A percentile compares a stretch with the other conserved stretches of the same genome.
phyloP scores from a whole-genome alignment of 2,113 vertebrate species.

The Corvus moneduloides region DNA sequence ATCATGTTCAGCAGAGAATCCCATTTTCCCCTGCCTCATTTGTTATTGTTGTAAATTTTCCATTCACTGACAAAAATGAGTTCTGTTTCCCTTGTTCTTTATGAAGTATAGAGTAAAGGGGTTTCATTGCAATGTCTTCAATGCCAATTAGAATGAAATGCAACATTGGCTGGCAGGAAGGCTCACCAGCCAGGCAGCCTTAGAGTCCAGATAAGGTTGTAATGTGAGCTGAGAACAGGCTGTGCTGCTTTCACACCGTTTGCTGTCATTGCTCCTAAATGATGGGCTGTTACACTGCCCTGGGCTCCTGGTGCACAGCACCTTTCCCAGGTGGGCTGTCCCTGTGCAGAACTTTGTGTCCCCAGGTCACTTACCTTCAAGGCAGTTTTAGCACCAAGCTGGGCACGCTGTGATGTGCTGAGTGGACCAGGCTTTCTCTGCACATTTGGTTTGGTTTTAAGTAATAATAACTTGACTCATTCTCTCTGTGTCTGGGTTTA shows the following conservation, averaged over 20 bases:
- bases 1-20: not conserved
- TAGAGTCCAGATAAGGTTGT: not conserved
- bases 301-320: not conserved
- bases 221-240: not conserved
- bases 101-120: not conserved
- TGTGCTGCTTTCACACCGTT: not conserved
- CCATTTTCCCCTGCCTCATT: not conserved
- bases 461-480: not conserved
- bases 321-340: not conserved
- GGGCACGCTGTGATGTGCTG: not conserved
- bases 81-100: not conserved
- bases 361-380: not conserved
- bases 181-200: not conserved
- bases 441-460: not conserved
- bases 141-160: not conserved
- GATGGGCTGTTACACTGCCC: not conserved
- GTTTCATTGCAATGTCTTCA: not conserved
- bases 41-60: not conserved
- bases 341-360: not conserved
- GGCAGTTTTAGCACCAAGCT: not conserved
- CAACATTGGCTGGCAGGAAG: not conserved
- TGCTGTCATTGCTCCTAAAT: not conserved
- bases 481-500: not conserved
- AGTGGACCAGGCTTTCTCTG: not conserved
- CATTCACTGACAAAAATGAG: not conserved